Base-by-base conservation (phyloP, 2,888 invertebrate species). In the Corythucha ciliata region DNA sequence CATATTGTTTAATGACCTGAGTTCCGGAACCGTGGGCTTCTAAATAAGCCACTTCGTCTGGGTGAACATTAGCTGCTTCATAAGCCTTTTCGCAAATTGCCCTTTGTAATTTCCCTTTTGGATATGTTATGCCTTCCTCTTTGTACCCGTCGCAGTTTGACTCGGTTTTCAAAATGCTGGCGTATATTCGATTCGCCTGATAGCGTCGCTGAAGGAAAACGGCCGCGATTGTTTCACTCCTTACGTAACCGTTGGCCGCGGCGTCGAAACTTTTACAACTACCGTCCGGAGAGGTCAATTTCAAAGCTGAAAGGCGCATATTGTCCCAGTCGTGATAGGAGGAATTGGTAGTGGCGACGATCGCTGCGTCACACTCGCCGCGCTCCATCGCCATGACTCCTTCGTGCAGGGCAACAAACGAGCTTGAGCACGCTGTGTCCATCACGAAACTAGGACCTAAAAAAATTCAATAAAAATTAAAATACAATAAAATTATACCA, bases 1-100 rank as follows among this genome's bases (percentile, higher is more conserved):
- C 58, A n/a, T 59, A 45, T 32, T 62, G 61, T 32, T 53, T 14
- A 7, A 50, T 56, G 58, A 79, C 83, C 74, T 94, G 93, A 8
- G 97, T 98, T 53, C 97, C 98, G 18, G 98, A 98, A 49, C 97
- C 98, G 70, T 98, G 98, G 45, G 96, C 93, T 71, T 98, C 98
- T 2, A 98, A 84, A 69, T 96, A 98, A 3, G 72, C 74, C 0
- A 98, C 87, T 49, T 86, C 82, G 44, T 72, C 68, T 4, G 97
- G 96, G 61, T 84, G 79, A 47, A 98, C 69, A 1, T 81, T 79
- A 32, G 80, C 80, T 70, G 92, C 91, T 6, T 72, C 73, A 71
- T 96, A 97, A 0, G 92, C 83, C 68, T 93, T 91, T 59, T 72
- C 76, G 68, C 85, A 93, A 66, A 82, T 78, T 64, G 72, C 77